Evolutionary conservation across 2,888 invertebrate species (phyloP).

Genomic region (Andricus curvator): DNA sequence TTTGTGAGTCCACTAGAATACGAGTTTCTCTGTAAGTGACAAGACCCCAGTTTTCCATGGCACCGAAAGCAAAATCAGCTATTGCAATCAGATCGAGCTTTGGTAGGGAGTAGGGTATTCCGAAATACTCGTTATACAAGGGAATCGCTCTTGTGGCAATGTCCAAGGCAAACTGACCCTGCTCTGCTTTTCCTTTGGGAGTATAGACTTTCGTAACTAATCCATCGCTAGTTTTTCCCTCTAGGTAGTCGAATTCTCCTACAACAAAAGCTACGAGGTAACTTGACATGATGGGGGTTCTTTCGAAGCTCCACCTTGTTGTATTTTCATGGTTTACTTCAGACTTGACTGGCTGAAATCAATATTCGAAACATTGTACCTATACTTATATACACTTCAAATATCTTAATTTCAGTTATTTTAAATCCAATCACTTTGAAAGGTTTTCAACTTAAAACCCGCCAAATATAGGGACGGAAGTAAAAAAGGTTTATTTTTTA

Average conservation of each 20-base stretch:
- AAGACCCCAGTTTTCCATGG: conserved; percentile 99
- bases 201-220: conserved; percentile 90
- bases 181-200: conserved; percentile 93
- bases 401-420: not conserved
- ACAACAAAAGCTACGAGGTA: conserved; percentile 85
- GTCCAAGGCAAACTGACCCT: conserved; percentile 94
- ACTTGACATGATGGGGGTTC: conserved; percentile 38
- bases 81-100: conserved; percentile 98
- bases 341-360: conserved; percentile 72
- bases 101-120: conserved; percentile 95
- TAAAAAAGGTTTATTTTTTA: too few relatives aligned
- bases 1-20: conserved; percentile 92
- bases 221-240: conserved; percentile 90
- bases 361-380: not conserved
- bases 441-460: too few relatives aligned
- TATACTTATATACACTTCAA: not conserved
- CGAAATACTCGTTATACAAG: conserved; percentile 96
- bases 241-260: conserved; percentile 96
- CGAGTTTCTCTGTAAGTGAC: conserved; percentile 88
- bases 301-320: conserved; percentile 82
- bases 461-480: too few relatives aligned
- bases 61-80: conserved; percentile 95
- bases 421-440: not conserved
- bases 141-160: conserved; percentile 94
- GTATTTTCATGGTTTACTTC: conserved; percentile 55